A percentile compares a stretch with the other conserved stretches of the same genome.
These are phyloP conservation scores for Oikopleura albicans DNA, from an alignment of 23 tunicate genomes.

Conservation along the genomic window DNA sequence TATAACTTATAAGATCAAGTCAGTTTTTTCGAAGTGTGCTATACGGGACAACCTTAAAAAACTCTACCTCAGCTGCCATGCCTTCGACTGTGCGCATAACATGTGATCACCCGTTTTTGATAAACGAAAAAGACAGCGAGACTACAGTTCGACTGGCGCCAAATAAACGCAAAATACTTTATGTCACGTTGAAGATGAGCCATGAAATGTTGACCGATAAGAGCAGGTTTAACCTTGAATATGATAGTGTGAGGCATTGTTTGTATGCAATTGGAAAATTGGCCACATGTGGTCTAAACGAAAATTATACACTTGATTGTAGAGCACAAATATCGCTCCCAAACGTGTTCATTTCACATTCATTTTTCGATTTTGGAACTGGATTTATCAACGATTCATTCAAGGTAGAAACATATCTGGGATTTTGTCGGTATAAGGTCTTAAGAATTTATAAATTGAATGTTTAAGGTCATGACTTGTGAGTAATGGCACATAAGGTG, in stretches of 20 bases:
- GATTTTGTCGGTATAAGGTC: too few species aligned
- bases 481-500: too few species aligned
- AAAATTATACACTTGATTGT: background rate
- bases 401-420: background rate
- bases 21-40: too few species aligned
- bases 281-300: background rate
- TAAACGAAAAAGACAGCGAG: background rate
- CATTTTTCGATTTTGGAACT: background rate
- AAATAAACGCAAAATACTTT: background rate
- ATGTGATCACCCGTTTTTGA: background rate
- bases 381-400: background rate
- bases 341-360: background rate
- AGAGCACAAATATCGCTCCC: background rate
- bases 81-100: background rate
- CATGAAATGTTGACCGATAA: too few species aligned
- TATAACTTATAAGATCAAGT: too few species aligned
- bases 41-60: too few species aligned
- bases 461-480: too few species aligned
- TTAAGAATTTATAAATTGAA: too few species aligned
- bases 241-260: background rate
- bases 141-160: background rate
- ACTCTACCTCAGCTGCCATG: background rate
- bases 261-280: background rate
- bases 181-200: background rate
- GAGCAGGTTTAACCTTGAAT: too few species aligned